A percentile compares a stretch with the other conserved stretches of the same genome.
phyloP scores from a whole-genome alignment of 2,888 invertebrate genomes.

The Callosobruchus maculatus region DNA sequence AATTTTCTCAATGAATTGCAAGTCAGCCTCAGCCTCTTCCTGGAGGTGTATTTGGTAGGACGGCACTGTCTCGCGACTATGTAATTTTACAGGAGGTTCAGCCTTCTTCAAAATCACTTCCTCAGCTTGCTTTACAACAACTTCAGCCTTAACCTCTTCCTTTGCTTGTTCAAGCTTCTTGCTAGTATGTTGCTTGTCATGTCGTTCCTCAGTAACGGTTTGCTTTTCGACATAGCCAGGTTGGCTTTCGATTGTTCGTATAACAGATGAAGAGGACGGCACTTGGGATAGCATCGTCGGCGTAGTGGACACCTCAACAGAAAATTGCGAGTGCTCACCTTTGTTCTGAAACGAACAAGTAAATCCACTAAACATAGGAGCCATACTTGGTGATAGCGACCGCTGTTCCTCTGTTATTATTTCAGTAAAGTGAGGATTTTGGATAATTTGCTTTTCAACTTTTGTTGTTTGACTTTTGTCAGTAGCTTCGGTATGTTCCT shows the following conservation, averaged over 20 bases:
- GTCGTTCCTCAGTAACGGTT: slow-evolving; percentile 32
- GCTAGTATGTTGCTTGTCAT: slow-evolving; percentile 17
- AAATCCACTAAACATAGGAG: slow-evolving; percentile 38
- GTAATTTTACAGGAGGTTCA: slow-evolving; percentile 43
- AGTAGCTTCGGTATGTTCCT: slow-evolving; percentile 19
- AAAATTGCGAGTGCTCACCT: slow-evolving; percentile 37
- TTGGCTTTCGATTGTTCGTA: slow-evolving; percentile 27
- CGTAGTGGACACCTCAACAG: slow-evolving; percentile 35
- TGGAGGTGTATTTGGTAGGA: slow-evolving; percentile 61
- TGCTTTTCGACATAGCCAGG: slow-evolving; percentile 26
- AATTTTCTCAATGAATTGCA: slow-evolving; percentile 32
- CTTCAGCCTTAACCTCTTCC: slow-evolving; percentile 12
- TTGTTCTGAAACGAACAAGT: slow-evolving; percentile 39
- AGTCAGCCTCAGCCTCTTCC: slow-evolving; percentile 36
- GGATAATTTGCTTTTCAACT: slow-evolving; percentile 25
- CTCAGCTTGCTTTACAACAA: slow-evolving; percentile 34
- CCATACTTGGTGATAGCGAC: slow-evolving; percentile 13
- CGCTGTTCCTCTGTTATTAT: slow-evolving; percentile 14
- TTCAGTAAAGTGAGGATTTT: slow-evolving; percentile 21
- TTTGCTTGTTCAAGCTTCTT: slow-evolving; percentile 18
- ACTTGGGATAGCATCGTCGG: slow-evolving; percentile 32
- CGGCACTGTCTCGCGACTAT: slow-evolving; percentile 61
- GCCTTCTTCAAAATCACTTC: slow-evolving; percentile 38
- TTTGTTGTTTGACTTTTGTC: slow-evolving; percentile 24
- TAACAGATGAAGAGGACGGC: slow-evolving; percentile 23